Evolutionary conservation across 1,140 invertebrate species (phyloP).

Genomic region (Tetramorium simillimum): DNA sequence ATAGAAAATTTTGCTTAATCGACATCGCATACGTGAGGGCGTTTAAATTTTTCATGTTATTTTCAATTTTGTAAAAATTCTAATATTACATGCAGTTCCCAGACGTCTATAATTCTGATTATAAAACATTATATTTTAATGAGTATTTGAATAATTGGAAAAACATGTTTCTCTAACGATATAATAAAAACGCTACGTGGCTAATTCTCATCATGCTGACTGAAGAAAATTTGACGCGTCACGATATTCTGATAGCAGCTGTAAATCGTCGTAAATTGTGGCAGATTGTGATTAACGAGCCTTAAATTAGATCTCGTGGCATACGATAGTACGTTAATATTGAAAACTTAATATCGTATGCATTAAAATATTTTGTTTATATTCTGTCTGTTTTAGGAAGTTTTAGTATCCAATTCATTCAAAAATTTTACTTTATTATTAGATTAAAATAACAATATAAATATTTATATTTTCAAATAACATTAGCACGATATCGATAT

Average conservation of each 20-base stretch:
- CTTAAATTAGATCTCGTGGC: constrained; percentile 53
- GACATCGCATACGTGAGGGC: background rate
- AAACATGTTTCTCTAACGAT: background rate
- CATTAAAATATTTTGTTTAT: background rate
- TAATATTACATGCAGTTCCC: background rate
- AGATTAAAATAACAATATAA: background rate
- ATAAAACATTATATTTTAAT: background rate
- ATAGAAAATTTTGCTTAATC: background rate
- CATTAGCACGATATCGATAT: background rate
- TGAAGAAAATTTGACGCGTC: constrained; percentile 20
- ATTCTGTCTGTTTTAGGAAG: background rate
- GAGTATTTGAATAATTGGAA: background rate
- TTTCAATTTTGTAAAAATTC: background rate
- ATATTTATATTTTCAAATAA: background rate
- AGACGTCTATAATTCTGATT: background rate
- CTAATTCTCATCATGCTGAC: constrained; percentile 6
- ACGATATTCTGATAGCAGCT: constrained; percentile 39
- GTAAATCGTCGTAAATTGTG: constrained; percentile 18
- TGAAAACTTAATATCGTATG: constrained; percentile 9
- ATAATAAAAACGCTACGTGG: background rate
- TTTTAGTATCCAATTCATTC: background rate
- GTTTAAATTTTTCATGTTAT: background rate
- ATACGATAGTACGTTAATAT: constrained; percentile 13
- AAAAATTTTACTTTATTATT: constrained; percentile 1
- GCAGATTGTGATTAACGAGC: constrained; percentile 64